Evolutionary conservation across 1,140 invertebrate species (phyloP), one percentile per base, ranked within the genome.

Genomic region (Zaprionus tsacasi): DNA sequence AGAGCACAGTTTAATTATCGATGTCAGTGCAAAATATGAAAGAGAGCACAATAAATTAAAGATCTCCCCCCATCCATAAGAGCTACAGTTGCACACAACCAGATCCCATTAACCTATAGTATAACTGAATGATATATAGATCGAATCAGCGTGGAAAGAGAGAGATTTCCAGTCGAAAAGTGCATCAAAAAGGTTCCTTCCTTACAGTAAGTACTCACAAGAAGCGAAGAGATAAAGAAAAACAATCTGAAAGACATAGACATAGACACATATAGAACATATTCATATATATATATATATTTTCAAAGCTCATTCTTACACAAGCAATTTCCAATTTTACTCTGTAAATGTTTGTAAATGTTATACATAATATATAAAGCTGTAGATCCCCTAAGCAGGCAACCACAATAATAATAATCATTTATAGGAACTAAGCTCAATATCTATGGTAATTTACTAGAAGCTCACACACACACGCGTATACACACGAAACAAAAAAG

Each of bases 401-500:
- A 48, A 70, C 64, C 64, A 66, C 57, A 50, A 35, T 35, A 30
- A 30, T 30, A 30, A 60, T 36, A 72, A 64, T 57, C 72, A 67
- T 73, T 88, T 74, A 35, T 87, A 80, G 83, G n/a, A 75, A 78
- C 60, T 81, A 88, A 82, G 83, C 83, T 88, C 83, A 88, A 87
- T 72, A 75, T 67, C 21, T 63, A 69, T 50, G 35, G 17, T 61
- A 76, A 66, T 72, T 43, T 56, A 74, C 12, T 81, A 63, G 64
- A 83, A 70, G 71, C 67, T 85, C 58, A 82, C 67, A 68, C 52
- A 72, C 36, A 66, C 35, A 45, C 33, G 55, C 11, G 15, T 15
- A 45, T 15, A 45, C 66, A 58, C 55, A 71, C 45, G 33, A 74
- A 57, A 21, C 21, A 21, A 21, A 50, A 67, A 69, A 50, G 40